Base-by-base conservation (phyloP, 2,113 vertebrate genomes). In the Perca schrenkii region DNA sequence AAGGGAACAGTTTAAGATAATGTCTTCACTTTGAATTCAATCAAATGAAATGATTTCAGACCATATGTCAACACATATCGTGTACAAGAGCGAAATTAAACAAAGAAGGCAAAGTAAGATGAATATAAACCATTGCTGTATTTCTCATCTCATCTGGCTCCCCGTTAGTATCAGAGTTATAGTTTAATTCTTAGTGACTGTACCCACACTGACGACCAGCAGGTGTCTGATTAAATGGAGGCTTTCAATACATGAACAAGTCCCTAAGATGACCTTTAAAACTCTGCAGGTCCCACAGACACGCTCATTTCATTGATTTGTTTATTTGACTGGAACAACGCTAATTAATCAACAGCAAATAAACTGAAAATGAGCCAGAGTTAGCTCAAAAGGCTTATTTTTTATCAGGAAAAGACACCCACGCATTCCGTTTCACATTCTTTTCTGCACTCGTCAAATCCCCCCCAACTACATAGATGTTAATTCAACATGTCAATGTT, bases 71-170 rank as follows among this genome's bases (percentile, higher is more conserved):
- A 58, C 6, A 31, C n/a, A 54, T 19, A 74, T 22, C 8, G 12
- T 12, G 15, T 21, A 53, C 47, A n/a, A 66, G 36, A 34, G 13
- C 17, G 40, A 50, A 10, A 68, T 5, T 1, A 31, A 13, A 40
- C 4, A 6, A 17, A 14, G 15, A 17, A 22, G 3, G 10, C 15
- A 1, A 40, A 6, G n/a, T 43, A 43, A 31, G 57, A 61, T 28
- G 4, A 61, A 56, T 54, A n/a, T 43, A 16, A 25, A 21, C 15
- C 28, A 40, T 67, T 7, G n/a, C 66, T 64, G 16, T 52, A 66
- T 6, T 4, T 43, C 53, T 43, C 40, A 1, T 77, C 74, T 31
- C 43, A 63, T 64, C 19, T 79, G 69, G 53, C 22, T 73, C 62
- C 46, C 67, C 47, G 66, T 77, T 73, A 54, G 16, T 34, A 31